Percentiles rank a stretch among this genome's conserved stretches.
Evolutionary conservation across 2,888 invertebrate genomes (phyloP).

Genomic region (Thumatha senex): DNA sequence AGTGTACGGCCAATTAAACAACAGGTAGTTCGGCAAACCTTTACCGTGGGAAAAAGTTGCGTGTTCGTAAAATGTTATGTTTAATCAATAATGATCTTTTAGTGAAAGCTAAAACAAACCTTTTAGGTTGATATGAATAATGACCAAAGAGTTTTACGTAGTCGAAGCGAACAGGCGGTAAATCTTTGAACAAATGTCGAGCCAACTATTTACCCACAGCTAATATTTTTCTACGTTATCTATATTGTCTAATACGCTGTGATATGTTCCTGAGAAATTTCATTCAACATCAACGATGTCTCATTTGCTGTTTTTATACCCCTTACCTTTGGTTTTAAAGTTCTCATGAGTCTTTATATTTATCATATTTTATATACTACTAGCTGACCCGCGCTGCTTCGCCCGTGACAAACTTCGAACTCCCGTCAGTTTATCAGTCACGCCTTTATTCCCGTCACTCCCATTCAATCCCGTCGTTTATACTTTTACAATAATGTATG

Average conservation of each 20-base stretch:
- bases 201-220: slow-evolving; percentile 14
- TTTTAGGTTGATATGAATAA: slow-evolving; percentile 2
- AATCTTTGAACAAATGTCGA: slow-evolving; percentile 9
- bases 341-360: background rate
- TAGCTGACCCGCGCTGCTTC: no score
- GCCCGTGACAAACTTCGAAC: no score
- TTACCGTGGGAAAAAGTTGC: slow-evolving; percentile 11
- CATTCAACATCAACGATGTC: background rate
- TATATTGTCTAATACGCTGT: slow-evolving; percentile 16
- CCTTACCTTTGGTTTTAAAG: background rate
- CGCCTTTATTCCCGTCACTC: no score
- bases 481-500: no score
- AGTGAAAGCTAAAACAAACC: slow-evolving; percentile 13
- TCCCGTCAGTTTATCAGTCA: no score
- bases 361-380: no score
- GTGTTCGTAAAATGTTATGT: slow-evolving; percentile 9
- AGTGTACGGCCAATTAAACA: slow-evolving; percentile 4
- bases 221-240: slow-evolving; percentile 20
- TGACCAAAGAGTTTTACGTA: slow-evolving; percentile 4
- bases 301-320: background rate
- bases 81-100: slow-evolving; percentile 10
- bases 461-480: no score
- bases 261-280: slow-evolving; percentile 5
- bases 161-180: slow-evolving; percentile 7
- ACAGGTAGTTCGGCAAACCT: slow-evolving; percentile 4